Conservation (phyloP, 2,888 invertebrate species). For the Zhengitettix transpicula region DNA sequence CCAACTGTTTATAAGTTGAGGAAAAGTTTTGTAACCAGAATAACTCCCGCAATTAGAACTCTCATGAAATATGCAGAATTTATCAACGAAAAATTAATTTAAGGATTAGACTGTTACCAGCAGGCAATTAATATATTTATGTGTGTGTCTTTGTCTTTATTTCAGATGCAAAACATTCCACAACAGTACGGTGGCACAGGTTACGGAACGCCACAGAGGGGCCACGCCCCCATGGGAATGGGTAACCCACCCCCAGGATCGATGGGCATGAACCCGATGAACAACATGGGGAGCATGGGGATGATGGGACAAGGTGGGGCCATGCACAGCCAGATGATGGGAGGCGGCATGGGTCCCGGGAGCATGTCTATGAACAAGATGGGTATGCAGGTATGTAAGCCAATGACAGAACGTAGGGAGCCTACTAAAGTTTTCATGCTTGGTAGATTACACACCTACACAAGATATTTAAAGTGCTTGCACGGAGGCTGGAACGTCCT, state of each 20-base stretch:
- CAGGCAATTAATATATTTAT: no score
- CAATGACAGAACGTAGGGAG: no score
- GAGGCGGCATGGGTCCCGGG: conserved; percentile 10
- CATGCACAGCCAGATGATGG: conserved; percentile 19
- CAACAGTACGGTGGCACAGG: conserved; percentile 40
- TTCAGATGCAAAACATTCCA: conserved; percentile 38
- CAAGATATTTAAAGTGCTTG: no score
- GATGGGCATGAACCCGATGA: conserved; percentile 22
- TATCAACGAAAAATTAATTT: no score
- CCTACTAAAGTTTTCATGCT: no score
- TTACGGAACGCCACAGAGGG: conserved; percentile 36
- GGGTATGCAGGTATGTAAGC: conserved; percentile 24
- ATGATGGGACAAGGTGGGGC: conserved; percentile 26
- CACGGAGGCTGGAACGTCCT: no score
- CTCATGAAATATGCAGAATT: no score
- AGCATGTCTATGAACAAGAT: conserved; percentile 14
- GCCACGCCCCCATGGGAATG: conserved; percentile 36
- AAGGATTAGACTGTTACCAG: no score
- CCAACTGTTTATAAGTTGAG: no score
- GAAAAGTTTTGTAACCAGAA: no score
- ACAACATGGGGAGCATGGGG: conserved; percentile 41
- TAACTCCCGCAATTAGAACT: no score
- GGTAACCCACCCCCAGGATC: conserved; percentile 34
- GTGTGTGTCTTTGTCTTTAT: background rate
- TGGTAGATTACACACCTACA: no score